Conservation (phyloP, 1,140 invertebrate species). For the Delia radicum region DNA sequence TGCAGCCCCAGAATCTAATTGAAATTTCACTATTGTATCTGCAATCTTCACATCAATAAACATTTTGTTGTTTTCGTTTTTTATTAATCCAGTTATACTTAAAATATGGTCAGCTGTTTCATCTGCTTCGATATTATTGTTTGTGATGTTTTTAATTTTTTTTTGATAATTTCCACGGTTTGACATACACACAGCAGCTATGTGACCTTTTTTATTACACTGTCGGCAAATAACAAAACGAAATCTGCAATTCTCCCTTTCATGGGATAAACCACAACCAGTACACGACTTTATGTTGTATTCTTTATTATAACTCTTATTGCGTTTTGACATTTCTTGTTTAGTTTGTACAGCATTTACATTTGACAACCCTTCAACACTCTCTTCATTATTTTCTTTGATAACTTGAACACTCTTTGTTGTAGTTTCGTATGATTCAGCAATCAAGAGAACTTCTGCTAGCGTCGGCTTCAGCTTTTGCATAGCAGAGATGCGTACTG, state of each 20-base stretch:
- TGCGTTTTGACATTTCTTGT: not conserved
- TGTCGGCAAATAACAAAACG: slow-evolving; percentile 2
- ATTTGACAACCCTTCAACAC: no score
- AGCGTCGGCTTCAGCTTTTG: slow-evolving; percentile 16
- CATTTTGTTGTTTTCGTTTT: no score
- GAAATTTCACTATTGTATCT: no score
- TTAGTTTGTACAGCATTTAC: not conserved
- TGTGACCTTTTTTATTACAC: slow-evolving; percentile 14
- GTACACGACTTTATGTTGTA: no score
- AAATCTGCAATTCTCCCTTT: slow-evolving; percentile 23
- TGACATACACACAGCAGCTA: slow-evolving; percentile 19
- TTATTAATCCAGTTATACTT: no score
- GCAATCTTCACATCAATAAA: no score
- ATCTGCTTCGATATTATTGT: slow-evolving; percentile 5
- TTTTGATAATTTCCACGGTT: not conserved
- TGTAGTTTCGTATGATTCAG: slow-evolving; percentile 14
- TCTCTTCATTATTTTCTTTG: no score
- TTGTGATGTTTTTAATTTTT: not conserved
- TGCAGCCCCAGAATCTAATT: no score
- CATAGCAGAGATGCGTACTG: slow-evolving; percentile 11
- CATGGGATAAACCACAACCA: slow-evolving; percentile 21
- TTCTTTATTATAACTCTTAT: not conserved
- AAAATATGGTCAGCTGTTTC: no score
- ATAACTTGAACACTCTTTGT: no score
- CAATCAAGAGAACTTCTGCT: not conserved